A percentile compares a stretch with the other conserved stretches of the same genome.
phyloP scores from a whole-genome alignment of 2,797 vertebrate genomes.

The Aldrovandia affinis region DNA sequence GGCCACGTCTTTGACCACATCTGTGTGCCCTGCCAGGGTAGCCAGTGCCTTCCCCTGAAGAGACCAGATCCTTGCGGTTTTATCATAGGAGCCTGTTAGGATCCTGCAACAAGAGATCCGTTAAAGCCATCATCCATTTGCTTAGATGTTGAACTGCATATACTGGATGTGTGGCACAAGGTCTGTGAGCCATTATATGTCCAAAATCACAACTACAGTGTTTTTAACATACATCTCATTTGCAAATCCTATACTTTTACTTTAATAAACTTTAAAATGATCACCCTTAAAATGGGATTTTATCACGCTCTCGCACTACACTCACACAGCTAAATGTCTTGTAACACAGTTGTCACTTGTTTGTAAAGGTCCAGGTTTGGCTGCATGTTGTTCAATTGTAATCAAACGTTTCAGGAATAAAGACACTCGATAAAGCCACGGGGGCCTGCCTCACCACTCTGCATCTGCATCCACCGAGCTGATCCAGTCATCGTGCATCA shows the following conservation, averaged over 20 bases:
- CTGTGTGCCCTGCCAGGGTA: constrained; percentile 88
- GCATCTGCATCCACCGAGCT: constrained; percentile 85
- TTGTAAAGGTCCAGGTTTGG: not conserved
- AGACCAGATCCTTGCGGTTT: constrained; percentile 92
- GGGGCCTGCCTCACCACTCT: constrained; percentile 80
- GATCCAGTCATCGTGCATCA: constrained; percentile 98
- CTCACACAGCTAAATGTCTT: not conserved
- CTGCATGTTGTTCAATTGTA: not conserved
- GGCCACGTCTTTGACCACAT: constrained; percentile 93
- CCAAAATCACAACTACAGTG: not conserved
- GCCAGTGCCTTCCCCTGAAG: constrained; percentile 86
- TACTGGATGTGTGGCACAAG: not conserved
- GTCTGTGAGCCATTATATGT: not conserved
- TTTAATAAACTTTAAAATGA: not conserved
- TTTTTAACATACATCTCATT: not conserved
- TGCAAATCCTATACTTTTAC: not conserved
- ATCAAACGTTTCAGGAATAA: not conserved
- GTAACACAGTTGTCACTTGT: not conserved
- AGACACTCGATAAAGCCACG: not conserved
- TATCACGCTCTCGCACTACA: constrained; percentile 4
- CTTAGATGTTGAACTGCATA: not conserved
- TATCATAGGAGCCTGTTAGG: constrained; percentile 93
- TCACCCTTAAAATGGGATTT: not conserved
- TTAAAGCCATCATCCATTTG: not conserved
- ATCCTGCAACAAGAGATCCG: constrained; percentile 80